A percentile compares a stretch with the other conserved stretches of the same genome.
Evolutionary conservation across 2,113 vertebrate genomes (phyloP).

Genomic region (Stegostoma tigrinum): DNA sequence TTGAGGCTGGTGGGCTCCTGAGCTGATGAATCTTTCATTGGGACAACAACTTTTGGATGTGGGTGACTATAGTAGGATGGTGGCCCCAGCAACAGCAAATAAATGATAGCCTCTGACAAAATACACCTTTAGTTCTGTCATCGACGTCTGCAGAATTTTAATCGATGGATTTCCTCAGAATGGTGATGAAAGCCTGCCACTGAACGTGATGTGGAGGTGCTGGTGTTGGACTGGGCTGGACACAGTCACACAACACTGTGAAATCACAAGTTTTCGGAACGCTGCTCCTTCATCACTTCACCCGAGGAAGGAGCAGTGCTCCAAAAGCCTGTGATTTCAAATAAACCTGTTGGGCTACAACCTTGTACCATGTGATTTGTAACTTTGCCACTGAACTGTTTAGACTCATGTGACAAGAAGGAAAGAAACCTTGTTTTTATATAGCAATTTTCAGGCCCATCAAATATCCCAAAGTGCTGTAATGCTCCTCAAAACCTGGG

Average conservation of each 20-base stretch:
- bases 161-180: neutral
- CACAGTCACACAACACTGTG: no score
- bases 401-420: neutral
- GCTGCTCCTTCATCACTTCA: no score
- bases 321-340: no score
- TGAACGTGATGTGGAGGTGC: no score
- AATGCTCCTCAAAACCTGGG: neutral
- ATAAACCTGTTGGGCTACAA: no score
- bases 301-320: no score
- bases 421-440: neutral
- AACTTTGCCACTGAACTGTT: neutral
- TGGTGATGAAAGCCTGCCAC: neutral
- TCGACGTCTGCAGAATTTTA: neutral
- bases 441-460: neutral
- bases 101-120: no score
- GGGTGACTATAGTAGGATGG: neutral
- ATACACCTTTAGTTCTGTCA: neutral
- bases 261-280: no score
- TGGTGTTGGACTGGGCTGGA: no score
- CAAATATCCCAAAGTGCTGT: neutral
- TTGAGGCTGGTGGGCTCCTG: no score
- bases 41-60: neutral
- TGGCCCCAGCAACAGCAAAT: no score
- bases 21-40: neutral
- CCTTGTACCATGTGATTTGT: no score